phyloP scores from a whole-genome alignment of 1,140 invertebrate genomes.

The Hypsibius dujardini region DNA sequence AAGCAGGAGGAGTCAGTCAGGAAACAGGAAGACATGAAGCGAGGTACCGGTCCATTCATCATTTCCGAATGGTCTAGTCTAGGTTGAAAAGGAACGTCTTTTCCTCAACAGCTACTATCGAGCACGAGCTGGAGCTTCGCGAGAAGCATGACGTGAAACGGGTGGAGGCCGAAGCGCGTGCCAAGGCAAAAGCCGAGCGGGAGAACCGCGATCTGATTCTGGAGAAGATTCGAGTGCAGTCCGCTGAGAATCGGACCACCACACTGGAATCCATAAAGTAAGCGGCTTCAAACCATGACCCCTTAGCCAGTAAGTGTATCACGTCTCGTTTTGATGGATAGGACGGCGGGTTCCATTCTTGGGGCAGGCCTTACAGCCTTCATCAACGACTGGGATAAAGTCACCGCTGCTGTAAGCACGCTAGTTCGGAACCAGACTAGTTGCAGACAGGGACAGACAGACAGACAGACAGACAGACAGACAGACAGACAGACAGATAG shows the following conservation, averaged over 20 bases:
- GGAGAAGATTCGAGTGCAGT: constrained; percentile 76
- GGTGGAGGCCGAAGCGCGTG: constrained; percentile 72
- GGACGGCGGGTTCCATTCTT: constrained; percentile 72
- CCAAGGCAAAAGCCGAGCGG: constrained; percentile 72
- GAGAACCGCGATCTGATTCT: constrained; percentile 90
- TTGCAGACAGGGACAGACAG: too few species aligned
- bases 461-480: too few species aligned
- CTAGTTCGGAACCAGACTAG: constrained; percentile 17
- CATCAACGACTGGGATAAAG: constrained; percentile 81
- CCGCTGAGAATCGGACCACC: constrained; percentile 70
- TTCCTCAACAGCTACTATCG: constrained; percentile 55
- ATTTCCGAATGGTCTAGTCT: too few species aligned
- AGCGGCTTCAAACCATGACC: too few species aligned
- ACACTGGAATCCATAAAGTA: constrained; percentile 88
- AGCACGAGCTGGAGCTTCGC: constrained; percentile 83
- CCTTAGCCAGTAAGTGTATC: too few species aligned
- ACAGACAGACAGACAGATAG: too few species aligned
- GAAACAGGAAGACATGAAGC: constrained; percentile 85
- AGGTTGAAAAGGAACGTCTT: too few species aligned
- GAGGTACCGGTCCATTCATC: too few species aligned
- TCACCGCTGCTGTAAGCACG: constrained; percentile 49
- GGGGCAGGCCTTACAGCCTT: constrained; percentile 71
- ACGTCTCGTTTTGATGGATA: too few species aligned
- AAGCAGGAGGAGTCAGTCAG: constrained; percentile 92
- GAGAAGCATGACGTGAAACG: constrained; percentile 79